Base-by-base conservation (phyloP, 2,797 vertebrate species). In the Takifugu rubripes region DNA sequence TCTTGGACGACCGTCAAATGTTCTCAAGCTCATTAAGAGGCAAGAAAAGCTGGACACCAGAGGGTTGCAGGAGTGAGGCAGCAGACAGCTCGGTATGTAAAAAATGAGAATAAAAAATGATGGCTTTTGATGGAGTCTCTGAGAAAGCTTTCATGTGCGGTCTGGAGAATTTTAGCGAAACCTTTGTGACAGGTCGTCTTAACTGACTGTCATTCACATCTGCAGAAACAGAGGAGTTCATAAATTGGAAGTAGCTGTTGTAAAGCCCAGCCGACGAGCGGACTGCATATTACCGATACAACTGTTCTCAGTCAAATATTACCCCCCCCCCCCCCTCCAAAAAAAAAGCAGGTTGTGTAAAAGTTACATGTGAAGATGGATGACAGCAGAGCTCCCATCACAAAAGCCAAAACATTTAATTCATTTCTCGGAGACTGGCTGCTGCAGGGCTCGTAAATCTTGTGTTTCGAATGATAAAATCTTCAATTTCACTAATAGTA, bases 21-120 rank as follows among this genome's bases (percentile, higher is more conserved):
- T 77, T 75, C 66, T 75, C 72, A 64, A 73, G 79, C 79, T 83
- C 77, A 78, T 84, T 85, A 84, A 61, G 66, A 78, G 72, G 81
- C 77, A 82, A 79, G 75, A 71, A 68, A 77, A 59, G 67, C 73
- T 42, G 67, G 77, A 75, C 74, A 61, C 68, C 44, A 63, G 84
- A 84, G 82, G 77, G 73, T 66, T 66, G 70, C 52, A 53, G 72
- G 72, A 75, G 83, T 66, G 59, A 83, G 70, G 70, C 68, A 72
- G 75, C 71, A 80, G 74, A 70, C 82, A 76, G 74, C 69, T 78
- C 42, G 74, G 68, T 81, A 83, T 81, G 75, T 78, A 68, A 73
- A 70, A 75, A 57, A 71, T 54, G 15, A 62, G 58, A 74, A 65
- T 71, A 83, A 83, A 79, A 85, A 83, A 81, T 67, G 51, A 85